Evolutionary conservation across 2,113 vertebrate genomes (phyloP).

Genomic region (Mirza zaza): DNA sequence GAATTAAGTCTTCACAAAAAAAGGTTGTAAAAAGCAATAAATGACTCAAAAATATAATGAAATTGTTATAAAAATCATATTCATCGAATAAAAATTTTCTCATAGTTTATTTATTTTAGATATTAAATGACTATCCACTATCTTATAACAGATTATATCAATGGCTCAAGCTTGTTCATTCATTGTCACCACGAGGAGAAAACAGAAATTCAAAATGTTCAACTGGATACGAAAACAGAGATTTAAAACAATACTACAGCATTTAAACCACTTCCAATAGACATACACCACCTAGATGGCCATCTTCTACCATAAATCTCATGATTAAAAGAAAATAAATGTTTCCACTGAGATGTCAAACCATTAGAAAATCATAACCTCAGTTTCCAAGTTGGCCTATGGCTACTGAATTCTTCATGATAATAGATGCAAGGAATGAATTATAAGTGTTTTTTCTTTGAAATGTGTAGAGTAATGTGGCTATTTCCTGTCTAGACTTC

Average conservation of each 20-base stretch:
- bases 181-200: slow-evolving; percentile 11
- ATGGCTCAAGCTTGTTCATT: background rate
- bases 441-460: background rate
- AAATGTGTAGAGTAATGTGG: background rate
- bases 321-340: slow-evolving; percentile 60
- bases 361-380: slow-evolving; percentile 45
- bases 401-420: slow-evolving; percentile 43
- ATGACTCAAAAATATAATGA: background rate
- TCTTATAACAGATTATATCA: background rate
- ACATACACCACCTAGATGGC: background rate
- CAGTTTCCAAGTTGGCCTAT: background rate
- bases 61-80: background rate
- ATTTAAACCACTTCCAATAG: slow-evolving; percentile 14
- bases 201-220: slow-evolving; percentile 26
- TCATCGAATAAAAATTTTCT: background rate
- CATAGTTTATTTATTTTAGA: background rate
- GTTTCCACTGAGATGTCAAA: slow-evolving; percentile 10
- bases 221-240: slow-evolving; percentile 41
- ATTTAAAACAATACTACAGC: slow-evolving; percentile 33
- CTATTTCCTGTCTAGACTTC: background rate
- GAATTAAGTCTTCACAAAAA: slow-evolving; percentile 30
- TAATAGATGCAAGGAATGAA: background rate
- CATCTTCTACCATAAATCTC: slow-evolving; percentile 42
- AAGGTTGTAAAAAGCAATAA: background rate
- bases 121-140: background rate